Evolutionary conservation across 2,113 vertebrate genomes (phyloP), one percentile per base, ranked within the genome.

Genomic region (Dascyllus trimaculatus): DNA sequence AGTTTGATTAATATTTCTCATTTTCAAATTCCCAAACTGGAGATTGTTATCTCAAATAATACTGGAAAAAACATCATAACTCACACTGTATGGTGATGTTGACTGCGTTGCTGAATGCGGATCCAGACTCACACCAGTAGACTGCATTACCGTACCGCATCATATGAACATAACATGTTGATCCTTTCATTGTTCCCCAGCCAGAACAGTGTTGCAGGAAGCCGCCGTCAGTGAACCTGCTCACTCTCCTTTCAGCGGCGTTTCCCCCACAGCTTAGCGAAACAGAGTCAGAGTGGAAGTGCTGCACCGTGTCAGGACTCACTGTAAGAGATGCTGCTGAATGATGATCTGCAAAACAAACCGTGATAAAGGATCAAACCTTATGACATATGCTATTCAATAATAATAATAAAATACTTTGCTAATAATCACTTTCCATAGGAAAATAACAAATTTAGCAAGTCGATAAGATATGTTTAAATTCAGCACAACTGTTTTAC

Each of bases 91-190:
- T 5, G 21, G 74, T 65, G 56, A 89, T 81, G 67, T 83, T 89
- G 59, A 91, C 59, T 15, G 85, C 68, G 0, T 80, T 87, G 80
- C 89, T 89, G 59, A 77, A 78, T 49, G 83, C 85, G 15, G 80
- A 68, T 1, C 24, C 25, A 19, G 51, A 68, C 51, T 26, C 71
- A 65, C 40, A 49, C 65, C 51, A 68, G 51, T 67, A 85, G 25
- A 89, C 75, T 14, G 22, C 7, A 38, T 1, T 15, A 0, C 26
- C 0, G 0, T 0, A 0, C 0, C 0, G 1, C 6, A 0, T 1
- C 48, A 9, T 0, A n/a, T 51, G 18, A 19, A n/a, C 19, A 51
- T 1, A 19, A 35, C 79, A 81, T 29, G 29, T 69, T 15, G 52
- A 59, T 64, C 60, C 58, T 3, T 2, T 74, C 38, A 22, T 64